Evolutionary conservation across 1,140 invertebrate species (phyloP), one percentile per base, ranked within the genome.

Genomic region (Drosophila repleta): DNA sequence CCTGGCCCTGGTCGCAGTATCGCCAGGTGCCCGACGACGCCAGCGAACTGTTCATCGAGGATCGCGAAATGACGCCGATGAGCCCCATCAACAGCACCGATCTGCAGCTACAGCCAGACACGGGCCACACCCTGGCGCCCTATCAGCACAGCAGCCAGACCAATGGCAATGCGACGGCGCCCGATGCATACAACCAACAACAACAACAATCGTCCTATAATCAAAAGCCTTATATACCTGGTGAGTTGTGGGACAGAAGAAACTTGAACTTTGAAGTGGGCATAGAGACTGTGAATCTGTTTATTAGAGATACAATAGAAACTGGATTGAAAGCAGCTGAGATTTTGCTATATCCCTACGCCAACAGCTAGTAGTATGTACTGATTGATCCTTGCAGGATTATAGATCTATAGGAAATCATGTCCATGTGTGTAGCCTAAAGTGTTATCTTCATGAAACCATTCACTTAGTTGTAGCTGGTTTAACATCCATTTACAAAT

Each of bases 141-240:
- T 87, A 88, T 83, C 88, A 83, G 57, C 73, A 80, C 52, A 77
- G 61, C 58, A 82, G 73, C 68, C 78, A 84, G 55, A 85, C 77
- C 49, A 91, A 89, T 90, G 90, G 87, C 75, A 91, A 87, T 76
- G 82, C 88, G 64, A 66, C 80, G 55, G 74, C 85, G 18, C 61
- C 66, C 79, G 90, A 91, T 79, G 64, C 76, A 65, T 91, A 91
- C 77, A 90, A 91, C 84, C 89, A 90, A 85, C 79, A 84, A 90
- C 88, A 88, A 90, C 88, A 88, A 80, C 90, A 85, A 83, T 89
- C 90, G 90, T 91, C 90, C 84, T 91, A 87, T 90, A 91, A 91
- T 91, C 90, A 91, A 91, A 91, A 91, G 90, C 90, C 90, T 91
- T 91, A 91, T 91, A 91, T 91, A 91, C 90, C 90, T 91, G 90